Evolutionary conservation across 1,140 invertebrate species (phyloP).

Genomic region (Chrysopa pallens): DNA sequence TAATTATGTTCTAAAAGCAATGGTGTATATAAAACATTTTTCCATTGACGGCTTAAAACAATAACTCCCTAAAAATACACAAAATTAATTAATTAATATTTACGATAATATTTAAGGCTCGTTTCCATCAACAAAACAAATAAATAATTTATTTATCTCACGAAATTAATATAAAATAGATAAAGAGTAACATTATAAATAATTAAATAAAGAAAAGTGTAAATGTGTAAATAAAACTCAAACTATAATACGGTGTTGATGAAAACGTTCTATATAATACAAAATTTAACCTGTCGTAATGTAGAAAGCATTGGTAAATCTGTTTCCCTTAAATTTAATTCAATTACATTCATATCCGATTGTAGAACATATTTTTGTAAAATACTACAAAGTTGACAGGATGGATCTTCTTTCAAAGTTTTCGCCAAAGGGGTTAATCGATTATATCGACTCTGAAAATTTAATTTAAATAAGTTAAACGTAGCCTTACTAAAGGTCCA

Average conservation of each 20-base stretch:
- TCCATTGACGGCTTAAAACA: conserved; percentile 88
- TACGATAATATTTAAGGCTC: too few species aligned
- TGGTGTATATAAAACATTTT: conserved; percentile 88
- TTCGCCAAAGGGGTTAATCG: conserved; percentile 75
- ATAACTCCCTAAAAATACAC: conserved; percentile 53
- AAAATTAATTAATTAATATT: conserved; percentile 7
- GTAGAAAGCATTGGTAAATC: conserved; percentile 76
- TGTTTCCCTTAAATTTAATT: conserved; percentile 63
- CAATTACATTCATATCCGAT: conserved; percentile 53
- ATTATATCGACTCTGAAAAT: conserved; percentile 68
- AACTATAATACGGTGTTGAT: too few species aligned
- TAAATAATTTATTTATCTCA: too few species aligned
- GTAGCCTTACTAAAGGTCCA: neutral
- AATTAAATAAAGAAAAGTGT: too few species aligned
- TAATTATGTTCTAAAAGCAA: conserved; percentile 77
- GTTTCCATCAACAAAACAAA: too few species aligned
- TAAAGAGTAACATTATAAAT: too few species aligned
- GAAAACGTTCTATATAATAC: neutral
- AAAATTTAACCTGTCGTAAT: conserved; percentile 47
- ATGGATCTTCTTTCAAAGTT: conserved; percentile 88
- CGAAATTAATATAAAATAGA: too few species aligned
- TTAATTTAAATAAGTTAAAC: conserved; percentile 2
- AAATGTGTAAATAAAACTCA: too few species aligned
- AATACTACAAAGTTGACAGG: conserved; percentile 81
- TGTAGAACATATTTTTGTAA: conserved; percentile 70